Conservation (phyloP, 1,140 invertebrate genomes). For the Euborellia annulipes region DNA sequence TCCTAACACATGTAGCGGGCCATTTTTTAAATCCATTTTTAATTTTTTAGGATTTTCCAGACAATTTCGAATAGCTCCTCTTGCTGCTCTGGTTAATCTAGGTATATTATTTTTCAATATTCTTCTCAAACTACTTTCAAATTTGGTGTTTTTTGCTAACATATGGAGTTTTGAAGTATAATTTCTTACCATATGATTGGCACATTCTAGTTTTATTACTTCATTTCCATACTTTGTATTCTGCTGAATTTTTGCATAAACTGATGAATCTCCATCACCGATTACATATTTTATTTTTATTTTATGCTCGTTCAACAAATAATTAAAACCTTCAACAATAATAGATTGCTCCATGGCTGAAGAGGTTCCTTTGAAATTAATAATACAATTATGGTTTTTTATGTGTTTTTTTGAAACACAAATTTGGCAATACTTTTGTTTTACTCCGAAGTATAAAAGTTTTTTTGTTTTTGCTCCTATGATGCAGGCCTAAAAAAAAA, state of each 20-base stretch:
- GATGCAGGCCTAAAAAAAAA: constrained; percentile 6
- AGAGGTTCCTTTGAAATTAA: constrained; percentile 1
- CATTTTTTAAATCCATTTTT: no score
- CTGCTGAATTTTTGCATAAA: constrained; percentile 6
- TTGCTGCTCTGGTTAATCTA: no score
- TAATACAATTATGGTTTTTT: constrained; percentile 1
- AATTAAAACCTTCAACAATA: constrained; percentile 6
- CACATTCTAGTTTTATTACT: constrained; percentile 8
- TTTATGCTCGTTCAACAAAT: neutral
- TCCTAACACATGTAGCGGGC: no score
- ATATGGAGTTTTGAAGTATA: neutral
- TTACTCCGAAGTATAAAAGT: constrained; percentile 4
- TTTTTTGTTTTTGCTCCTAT: constrained; percentile 8
- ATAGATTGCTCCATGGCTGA: constrained; percentile 6
- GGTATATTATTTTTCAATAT: no score
- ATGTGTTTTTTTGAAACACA: constrained; percentile 1
- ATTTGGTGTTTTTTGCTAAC: no score
- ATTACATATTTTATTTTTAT: neutral
- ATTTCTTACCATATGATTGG: constrained; percentile 1
- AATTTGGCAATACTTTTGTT: constrained; percentile 8
- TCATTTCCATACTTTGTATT: constrained; percentile 1
- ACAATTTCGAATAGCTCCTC: no score
- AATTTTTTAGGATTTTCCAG: no score
- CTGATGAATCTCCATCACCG: constrained; percentile 5
- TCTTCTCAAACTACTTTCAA: no score